These are phyloP conservation scores for Pardosa pseudoannulata DNA, from an alignment of 2,888 invertebrate genomes.

Conservation along the genomic window DNA sequence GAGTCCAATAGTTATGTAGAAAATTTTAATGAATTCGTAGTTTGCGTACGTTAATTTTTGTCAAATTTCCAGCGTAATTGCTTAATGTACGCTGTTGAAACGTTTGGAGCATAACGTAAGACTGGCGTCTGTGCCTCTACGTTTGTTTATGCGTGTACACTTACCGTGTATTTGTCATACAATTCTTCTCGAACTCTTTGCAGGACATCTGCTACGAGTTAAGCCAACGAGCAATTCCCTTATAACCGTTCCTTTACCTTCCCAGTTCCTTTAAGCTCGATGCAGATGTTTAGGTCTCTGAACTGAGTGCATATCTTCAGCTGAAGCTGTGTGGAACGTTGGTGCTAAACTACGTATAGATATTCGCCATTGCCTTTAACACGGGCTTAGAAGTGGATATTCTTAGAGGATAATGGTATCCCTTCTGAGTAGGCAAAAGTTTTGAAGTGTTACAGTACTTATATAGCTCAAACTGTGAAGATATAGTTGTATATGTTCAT, in stretches of 20 bases:
- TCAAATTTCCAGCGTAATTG: not conserved
- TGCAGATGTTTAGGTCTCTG: not conserved
- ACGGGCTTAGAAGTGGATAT: conserved; percentile 6
- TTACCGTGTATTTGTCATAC: no score
- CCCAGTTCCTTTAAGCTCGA: conserved; percentile 38
- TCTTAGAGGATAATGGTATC: not conserved
- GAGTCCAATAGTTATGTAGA: not conserved
- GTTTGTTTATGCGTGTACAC: no score
- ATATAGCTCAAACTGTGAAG: conserved; percentile 41
- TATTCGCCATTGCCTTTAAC: not conserved
- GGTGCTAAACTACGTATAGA: conserved; percentile 51
- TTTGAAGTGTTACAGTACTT: conserved; percentile 35
- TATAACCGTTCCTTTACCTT: conserved; percentile 27
- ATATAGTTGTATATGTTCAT: conserved; percentile 29
- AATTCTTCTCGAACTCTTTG: no score
- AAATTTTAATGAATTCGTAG: not conserved
- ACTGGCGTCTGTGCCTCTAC: no score
- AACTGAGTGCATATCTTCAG: not conserved
- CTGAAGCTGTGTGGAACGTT: conserved; percentile 24
- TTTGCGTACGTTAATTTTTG: not conserved
- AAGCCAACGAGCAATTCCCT: no score
- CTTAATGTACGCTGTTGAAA: no score
- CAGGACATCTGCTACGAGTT: no score
- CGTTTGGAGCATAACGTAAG: no score
- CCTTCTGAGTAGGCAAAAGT: not conserved